phyloP scores from a whole-genome alignment of 2,113 vertebrate species.

The Pluvialis apricaria region DNA sequence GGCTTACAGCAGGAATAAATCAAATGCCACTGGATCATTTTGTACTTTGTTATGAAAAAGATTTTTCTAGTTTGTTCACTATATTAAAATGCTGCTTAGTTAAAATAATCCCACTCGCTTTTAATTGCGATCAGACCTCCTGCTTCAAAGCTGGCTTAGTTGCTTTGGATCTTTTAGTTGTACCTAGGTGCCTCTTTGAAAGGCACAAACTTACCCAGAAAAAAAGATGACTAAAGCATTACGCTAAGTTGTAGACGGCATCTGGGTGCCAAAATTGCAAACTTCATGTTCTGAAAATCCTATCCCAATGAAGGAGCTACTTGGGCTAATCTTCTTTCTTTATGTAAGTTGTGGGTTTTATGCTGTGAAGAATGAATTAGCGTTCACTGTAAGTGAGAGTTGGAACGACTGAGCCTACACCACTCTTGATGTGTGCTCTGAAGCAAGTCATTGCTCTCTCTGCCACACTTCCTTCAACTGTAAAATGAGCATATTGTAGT shows the following conservation, averaged over 20 bases:
- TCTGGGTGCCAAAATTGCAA: neutral
- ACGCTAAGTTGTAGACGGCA: fast-evolving
- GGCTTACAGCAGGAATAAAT: neutral
- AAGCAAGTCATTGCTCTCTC: neutral
- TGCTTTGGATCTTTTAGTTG: neutral
- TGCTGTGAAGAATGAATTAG: neutral
- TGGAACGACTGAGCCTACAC: neutral
- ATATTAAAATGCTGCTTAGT: neutral
- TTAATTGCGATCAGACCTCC: neutral
- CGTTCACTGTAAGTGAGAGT: neutral
- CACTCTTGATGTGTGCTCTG: neutral
- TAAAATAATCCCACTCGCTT: neutral
- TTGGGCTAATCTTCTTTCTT: neutral
- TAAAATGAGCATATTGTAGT: neutral
- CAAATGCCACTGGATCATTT: neutral
- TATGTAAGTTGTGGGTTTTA: neutral
- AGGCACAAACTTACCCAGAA: neutral
- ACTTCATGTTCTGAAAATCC: neutral
- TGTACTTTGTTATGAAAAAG: neutral
- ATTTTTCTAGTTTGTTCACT: neutral
- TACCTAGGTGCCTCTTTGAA: neutral
- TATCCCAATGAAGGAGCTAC: neutral
- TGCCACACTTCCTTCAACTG: neutral
- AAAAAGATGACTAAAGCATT: neutral
- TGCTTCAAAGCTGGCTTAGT: neutral